Percentiles rank a stretch among this genome's conserved stretches.
Evolutionary conservation across 2,113 vertebrate genomes (phyloP).

Genomic region (Trematomus loennbergii): DNA sequence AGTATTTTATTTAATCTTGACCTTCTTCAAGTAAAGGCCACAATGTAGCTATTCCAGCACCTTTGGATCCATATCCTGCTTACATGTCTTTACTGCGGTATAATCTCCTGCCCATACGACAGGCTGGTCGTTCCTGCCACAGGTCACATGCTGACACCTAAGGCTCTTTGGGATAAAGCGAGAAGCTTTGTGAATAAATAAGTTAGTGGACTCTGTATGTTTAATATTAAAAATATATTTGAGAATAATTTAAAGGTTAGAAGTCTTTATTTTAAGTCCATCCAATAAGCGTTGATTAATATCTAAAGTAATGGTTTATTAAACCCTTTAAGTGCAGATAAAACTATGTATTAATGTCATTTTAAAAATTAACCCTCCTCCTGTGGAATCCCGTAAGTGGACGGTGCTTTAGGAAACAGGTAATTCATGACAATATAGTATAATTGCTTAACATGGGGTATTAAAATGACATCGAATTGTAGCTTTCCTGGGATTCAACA

Average conservation of each 20-base stretch:
- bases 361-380: no score
- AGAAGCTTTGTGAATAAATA: background rate
- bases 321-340: background rate
- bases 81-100: background rate
- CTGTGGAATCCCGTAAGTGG: background rate
- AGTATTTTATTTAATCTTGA: slow-evolving; percentile 8
- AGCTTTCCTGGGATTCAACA: background rate
- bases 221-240: background rate
- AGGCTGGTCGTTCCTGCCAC: background rate
- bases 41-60: background rate
- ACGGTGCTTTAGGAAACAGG: background rate
- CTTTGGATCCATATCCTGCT: background rate
- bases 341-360: background rate
- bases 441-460: background rate
- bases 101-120: slow-evolving; percentile 8
- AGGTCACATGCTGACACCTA: background rate
- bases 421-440: background rate
- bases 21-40: slow-evolving; percentile 21
- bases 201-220: background rate
- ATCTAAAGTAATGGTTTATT: background rate
- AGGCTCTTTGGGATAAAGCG: background rate
- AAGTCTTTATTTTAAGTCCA: background rate
- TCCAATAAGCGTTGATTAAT: background rate
- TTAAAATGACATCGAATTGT: background rate
- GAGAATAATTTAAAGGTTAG: background rate